A percentile compares a stretch with the other conserved stretches of the same genome.
Conservation (phyloP, 2,888 invertebrate genomes). For the Drosophila differens region DNA sequence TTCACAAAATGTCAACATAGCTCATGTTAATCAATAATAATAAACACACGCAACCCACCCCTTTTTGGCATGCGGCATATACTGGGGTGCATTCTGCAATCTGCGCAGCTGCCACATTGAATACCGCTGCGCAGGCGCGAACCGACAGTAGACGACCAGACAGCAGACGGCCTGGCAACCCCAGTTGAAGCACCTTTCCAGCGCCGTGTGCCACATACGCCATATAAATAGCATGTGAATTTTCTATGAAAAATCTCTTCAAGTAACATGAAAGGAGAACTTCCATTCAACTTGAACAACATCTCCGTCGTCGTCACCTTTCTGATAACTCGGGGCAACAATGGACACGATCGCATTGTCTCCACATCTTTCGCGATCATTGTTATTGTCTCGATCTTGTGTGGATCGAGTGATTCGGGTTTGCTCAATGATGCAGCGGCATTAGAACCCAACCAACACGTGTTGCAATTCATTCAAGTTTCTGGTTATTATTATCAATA, state of each 20-base stretch:
- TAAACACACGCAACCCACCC: slow-evolving; percentile 50
- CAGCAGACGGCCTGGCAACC: slow-evolving; percentile 36
- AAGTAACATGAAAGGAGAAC: slow-evolving; percentile 54
- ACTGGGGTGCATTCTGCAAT: slow-evolving; percentile 53
- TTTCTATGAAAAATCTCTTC: slow-evolving; percentile 68
- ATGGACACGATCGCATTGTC: slow-evolving; percentile 66
- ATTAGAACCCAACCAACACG: slow-evolving; percentile 61
- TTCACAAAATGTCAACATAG: slow-evolving; percentile 51
- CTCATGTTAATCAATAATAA: slow-evolving; percentile 40
- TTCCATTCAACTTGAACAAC: slow-evolving; percentile 61
- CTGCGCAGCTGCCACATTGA: slow-evolving; percentile 62
- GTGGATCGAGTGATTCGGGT: slow-evolving; percentile 50
- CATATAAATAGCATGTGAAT: slow-evolving; percentile 62
- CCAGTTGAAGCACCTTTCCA: slow-evolving; percentile 49
- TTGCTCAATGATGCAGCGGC: slow-evolving; percentile 61
- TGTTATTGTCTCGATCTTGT: slow-evolving; percentile 52
- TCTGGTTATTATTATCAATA: slow-evolving; percentile 53
- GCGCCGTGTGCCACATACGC: slow-evolving; percentile 53
- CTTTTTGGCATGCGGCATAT: slow-evolving; percentile 52
- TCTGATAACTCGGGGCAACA: slow-evolving; percentile 52
- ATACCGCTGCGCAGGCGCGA: slow-evolving; percentile 37
- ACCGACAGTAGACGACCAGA: neutral
- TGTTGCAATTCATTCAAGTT: slow-evolving; percentile 76
- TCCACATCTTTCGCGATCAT: slow-evolving; percentile 70
- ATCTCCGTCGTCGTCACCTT: slow-evolving; percentile 41